phyloP scores from a whole-genome alignment of 1,140 invertebrate species.

The Sycobia sp. region DNA sequence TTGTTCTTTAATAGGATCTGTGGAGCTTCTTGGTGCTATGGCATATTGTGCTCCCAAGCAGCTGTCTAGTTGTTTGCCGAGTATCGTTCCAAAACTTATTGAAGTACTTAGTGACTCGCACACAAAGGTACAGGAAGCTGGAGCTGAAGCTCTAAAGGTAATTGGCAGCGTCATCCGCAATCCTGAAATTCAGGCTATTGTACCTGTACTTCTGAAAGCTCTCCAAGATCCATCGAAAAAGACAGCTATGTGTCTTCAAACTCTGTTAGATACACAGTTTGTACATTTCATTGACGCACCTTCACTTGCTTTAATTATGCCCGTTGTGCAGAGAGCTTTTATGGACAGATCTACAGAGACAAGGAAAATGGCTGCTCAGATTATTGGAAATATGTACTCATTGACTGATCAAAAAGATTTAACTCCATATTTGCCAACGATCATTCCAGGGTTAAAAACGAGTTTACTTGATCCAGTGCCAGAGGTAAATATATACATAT shows the following conservation, averaged over 20 bases:
- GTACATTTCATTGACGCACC: constrained; percentile 99
- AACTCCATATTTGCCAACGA: constrained; percentile 92
- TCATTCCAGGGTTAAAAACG: constrained; percentile 95
- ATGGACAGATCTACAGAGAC: constrained; percentile 97
- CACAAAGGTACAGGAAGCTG: constrained; percentile 96
- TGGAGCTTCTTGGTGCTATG: constrained; percentile 96
- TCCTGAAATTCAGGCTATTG: constrained; percentile 97
- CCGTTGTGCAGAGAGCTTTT: constrained; percentile 96
- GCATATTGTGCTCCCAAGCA: constrained; percentile 98
- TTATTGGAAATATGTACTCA: constrained; percentile 99
- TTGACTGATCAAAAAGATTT: constrained; percentile 98
- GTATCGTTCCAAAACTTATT: constrained; percentile 97
- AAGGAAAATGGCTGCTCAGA: constrained; percentile 97
- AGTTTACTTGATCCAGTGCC: constrained; percentile 97
- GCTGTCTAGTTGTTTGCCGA: constrained; percentile 94
- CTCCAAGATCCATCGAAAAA: constrained; percentile 96
- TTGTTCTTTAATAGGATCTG: constrained; percentile 72
- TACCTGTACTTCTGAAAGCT: constrained; percentile 88
- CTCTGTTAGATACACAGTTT: constrained; percentile 95
- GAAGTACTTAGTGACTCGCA: constrained; percentile 98
- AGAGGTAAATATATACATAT: constrained; percentile 65
- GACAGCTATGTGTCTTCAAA: constrained; percentile 89
- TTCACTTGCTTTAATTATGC: constrained; percentile 98
- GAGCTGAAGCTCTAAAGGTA: constrained; percentile 91
- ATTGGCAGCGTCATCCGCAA: constrained; percentile 98